Evolutionary conservation across 2,113 vertebrate genomes (phyloP), one percentile per base, ranked within the genome.

Genomic region (Gracilinanus agilis): DNA sequence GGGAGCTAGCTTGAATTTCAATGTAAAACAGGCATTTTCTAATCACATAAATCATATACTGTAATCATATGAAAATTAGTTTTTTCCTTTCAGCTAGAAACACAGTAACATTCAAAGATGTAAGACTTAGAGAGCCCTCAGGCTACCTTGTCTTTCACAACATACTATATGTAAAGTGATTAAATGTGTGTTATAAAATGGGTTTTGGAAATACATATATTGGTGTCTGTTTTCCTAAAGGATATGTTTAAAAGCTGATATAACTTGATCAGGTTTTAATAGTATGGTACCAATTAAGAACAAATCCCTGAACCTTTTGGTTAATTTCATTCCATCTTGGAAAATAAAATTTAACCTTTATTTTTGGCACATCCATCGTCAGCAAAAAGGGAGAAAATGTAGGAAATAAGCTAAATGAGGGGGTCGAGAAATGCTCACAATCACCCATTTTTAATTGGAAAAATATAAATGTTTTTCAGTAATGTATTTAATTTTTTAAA

Each of bases 401-500:
- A 95, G 21, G 61, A 94, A 96, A 94, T 90, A 94, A 94, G 96
- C 95, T 88, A 93, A 90, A 55, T 56, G 55, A 0, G 91, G 93
- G 89, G n/a, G 1, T 93, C n/a, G 53, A 91, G 91, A 88, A 92
- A 94, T 53, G 24, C 88, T 93, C 88, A 94, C 88, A 88, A 94
- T 49, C 53, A 53, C 90, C 88, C 92, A 3, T 92, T 93, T 95
- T 95, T 97, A 92, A 97, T 96, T 97, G 91, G 58, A 97, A 97
- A 97, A 97, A 96, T 96, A 97, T 93, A 83, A 95, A 93, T 96
- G 91, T 97, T 96, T 97, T 95, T 93, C 94, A 97, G 61, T 83
- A 53, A 97, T 93, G 67, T 2, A 92, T 9, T 92, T 90, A 19
- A 29, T 95, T 96, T 11, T 92, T 3, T 0, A 96, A 96, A 21